These are phyloP conservation scores for Lampris incognitus DNA, from an alignment of 2,113 vertebrate genomes.

Conservation along the genomic window DNA sequence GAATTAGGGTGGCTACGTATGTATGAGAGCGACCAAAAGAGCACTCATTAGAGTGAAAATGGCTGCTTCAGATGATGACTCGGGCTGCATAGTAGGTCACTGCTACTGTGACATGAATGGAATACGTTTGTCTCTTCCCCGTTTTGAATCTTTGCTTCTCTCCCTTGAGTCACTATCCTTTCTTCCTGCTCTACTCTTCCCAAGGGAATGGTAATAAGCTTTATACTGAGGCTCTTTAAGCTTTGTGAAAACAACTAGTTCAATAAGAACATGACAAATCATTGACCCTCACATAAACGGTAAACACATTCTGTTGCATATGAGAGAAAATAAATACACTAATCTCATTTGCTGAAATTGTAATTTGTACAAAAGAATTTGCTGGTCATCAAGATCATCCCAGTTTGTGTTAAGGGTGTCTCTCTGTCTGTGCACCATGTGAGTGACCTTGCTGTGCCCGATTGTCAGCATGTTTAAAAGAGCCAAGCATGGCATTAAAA, in stretches of 20 bases:
- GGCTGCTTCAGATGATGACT: neutral
- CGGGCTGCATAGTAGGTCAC: neutral
- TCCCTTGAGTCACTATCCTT: neutral
- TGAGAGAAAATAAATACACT: neutral
- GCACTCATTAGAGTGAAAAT: too few relatives aligned
- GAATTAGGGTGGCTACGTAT: too few relatives aligned
- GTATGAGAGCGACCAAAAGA: too few relatives aligned
- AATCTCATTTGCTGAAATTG: neutral
- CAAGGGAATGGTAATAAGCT: neutral
- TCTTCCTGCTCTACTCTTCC: neutral
- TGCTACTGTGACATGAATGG: constrained; percentile 3
- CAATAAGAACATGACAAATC: neutral
- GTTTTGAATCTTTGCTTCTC: neutral
- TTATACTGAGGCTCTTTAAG: neutral
- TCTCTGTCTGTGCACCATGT: neutral
- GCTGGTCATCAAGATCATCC: too few relatives aligned
- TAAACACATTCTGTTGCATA: too few relatives aligned
- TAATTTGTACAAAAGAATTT: neutral
- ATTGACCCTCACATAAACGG: neutral
- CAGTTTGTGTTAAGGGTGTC: neutral
- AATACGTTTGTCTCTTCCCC: neutral
- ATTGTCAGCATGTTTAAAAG: constrained; percentile 1
- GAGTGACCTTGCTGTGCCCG: constrained; percentile 21
- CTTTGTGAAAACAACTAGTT: neutral
- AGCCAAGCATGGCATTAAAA: constrained; percentile 31